phyloP scores from a whole-genome alignment of 2,888 invertebrate species.

The Pteria penguin region DNA sequence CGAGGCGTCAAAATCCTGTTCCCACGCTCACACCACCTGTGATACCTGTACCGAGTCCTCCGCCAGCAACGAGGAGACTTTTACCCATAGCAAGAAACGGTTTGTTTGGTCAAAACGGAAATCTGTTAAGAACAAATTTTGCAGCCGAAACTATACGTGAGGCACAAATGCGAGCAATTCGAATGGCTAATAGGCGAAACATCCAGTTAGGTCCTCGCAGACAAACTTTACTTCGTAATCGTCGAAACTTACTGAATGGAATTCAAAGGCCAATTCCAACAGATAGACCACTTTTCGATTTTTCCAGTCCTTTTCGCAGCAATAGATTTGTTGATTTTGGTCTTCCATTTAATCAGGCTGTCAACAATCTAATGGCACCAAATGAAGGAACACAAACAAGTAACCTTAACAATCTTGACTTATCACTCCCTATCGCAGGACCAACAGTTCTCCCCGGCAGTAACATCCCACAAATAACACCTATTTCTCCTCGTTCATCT shows the following conservation, averaged over 20 bases:
- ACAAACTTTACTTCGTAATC: not conserved
- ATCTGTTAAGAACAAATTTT: not conserved
- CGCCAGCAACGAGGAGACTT: not conserved
- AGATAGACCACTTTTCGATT: not conserved
- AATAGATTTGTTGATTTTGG: not conserved
- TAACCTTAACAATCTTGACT: not conserved
- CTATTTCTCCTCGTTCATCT: not conserved
- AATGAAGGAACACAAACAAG: not conserved
- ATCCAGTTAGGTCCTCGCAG: not conserved
- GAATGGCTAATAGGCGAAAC: not conserved
- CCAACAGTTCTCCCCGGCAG: not conserved
- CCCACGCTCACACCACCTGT: not conserved
- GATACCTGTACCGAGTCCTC: not conserved
- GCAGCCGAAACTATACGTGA: not conserved
- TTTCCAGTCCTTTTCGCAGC: not conserved
- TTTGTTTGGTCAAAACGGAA: not conserved
- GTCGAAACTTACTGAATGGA: no score
- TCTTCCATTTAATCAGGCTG: not conserved
- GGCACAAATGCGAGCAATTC: not conserved
- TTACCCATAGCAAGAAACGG: not conserved
- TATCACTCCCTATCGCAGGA: not conserved
- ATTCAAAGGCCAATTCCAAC: not conserved
- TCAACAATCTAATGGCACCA: not conserved
- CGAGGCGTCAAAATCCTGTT: not conserved
- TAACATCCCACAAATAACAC: not conserved